Evolutionary conservation across 1,140 invertebrate genomes (phyloP), one percentile per base, ranked within the genome.

Genomic region (Thaumetopoea pityocampa): DNA sequence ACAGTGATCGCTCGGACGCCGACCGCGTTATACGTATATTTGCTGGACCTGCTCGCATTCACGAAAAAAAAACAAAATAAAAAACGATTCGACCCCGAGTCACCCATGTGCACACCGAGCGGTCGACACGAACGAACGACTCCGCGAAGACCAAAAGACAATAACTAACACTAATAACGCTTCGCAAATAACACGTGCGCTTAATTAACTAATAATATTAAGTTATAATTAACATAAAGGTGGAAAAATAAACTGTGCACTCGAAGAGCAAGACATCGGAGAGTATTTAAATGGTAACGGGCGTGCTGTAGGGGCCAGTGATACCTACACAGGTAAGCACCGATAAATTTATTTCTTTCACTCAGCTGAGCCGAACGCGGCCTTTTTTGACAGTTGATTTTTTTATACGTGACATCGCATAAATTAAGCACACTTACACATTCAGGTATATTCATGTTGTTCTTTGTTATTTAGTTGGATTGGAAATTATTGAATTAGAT

Each of bases 1-100:
- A 17, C 72, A 77, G 70, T 74, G 61, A 65, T 69, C 76, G 65
- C 67, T 63, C 72, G 70, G 64, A 57, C 67, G 54, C 53, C 62
- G 49, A 28, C 47, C 55, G 57, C 56, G 53, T 35, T 43, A 43
- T 60, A 72, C 72, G 72, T 49, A 29, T 15, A 30, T 11, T 29
- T 26, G 35, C 40, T 41, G 37, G 15, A 33, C 46, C 11, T 28
- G 30, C 38, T 45, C 50, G 33, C 36, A 45, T 52, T 22, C 49
- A 38, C 18, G 23, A 29, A 46, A 42, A 49, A 52, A 48, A 46
- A 46, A 55, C 40, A 53, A 49, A 55, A 57, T 48, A 63, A 51
- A n/a, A n/a, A 52, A 60, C 44, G 37, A 45, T 42, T 51, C 61
- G 62, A 76, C 68, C 71, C 67, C 64, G 60, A 67, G 69, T 67